Percentiles rank a stretch among this genome's conserved stretches.
Evolutionary conservation across 1,140 invertebrate species (phyloP).

Genomic region (Paramacrobiotus metropolitanus): DNA sequence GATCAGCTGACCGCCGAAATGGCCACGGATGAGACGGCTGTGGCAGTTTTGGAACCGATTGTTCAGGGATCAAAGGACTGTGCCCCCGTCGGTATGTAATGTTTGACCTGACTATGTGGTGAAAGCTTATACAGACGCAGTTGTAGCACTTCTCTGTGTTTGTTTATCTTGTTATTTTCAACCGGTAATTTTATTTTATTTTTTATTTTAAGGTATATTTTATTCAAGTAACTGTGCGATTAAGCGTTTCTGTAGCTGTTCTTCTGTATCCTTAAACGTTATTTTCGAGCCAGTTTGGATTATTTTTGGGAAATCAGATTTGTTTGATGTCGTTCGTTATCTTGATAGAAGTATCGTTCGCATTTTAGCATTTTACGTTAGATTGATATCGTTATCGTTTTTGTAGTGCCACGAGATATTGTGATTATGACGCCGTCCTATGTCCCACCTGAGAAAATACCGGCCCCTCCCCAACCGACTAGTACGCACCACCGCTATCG

Average conservation of each 20-base stretch:
- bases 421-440: background rate
- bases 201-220: background rate
- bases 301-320: too few species aligned
- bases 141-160: too few species aligned
- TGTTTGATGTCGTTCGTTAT: too few species aligned
- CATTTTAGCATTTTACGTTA: too few species aligned
- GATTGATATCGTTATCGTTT: too few species aligned
- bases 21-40: background rate
- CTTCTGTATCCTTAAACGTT: too few species aligned
- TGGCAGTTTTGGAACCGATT: background rate
- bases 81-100: background rate
- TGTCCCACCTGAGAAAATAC: background rate
- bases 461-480: background rate
- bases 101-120: background rate
- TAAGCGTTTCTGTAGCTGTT: too few species aligned
- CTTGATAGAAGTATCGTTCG: too few species aligned
- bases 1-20: background rate
- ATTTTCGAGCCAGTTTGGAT: too few species aligned
- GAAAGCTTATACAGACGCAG: background rate
- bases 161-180: too few species aligned
- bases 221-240: background rate
- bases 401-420: background rate
- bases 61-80: background rate
- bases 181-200: background rate
- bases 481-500: too few species aligned